Conservation (phyloP, 2,888 invertebrate species). For the Axea sp. region DNA sequence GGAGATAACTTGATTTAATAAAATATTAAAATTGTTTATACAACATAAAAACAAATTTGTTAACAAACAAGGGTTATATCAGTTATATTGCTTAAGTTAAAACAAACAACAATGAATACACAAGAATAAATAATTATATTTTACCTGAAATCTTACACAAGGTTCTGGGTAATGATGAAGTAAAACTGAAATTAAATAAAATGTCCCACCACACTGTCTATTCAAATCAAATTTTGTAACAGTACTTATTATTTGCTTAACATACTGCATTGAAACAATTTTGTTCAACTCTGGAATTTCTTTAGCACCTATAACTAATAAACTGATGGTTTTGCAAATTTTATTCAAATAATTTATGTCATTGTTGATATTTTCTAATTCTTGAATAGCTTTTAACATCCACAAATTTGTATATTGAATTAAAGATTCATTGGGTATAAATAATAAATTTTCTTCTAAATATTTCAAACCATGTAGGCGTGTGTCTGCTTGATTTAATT, state of each 20-base stretch:
- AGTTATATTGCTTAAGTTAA: too few species aligned
- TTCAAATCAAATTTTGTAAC: slow-evolving; percentile 62
- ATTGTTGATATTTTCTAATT: slow-evolving; percentile 68
- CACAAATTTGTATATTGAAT: slow-evolving; percentile 70
- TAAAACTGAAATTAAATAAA: slow-evolving; percentile 70
- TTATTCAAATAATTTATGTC: slow-evolving; percentile 62
- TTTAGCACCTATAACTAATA: slow-evolving; percentile 67
- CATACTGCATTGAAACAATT: slow-evolving; percentile 71
- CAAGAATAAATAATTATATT: too few species aligned
- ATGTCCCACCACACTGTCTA: slow-evolving; percentile 28
- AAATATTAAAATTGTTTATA: neutral
- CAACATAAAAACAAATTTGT: too few species aligned
- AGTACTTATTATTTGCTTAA: slow-evolving; percentile 71
- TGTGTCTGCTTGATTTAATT: slow-evolving; percentile 69
- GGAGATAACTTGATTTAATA: too few species aligned
- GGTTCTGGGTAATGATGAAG: slow-evolving; percentile 74
- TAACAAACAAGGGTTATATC: too few species aligned
- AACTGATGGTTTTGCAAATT: slow-evolving; percentile 68
- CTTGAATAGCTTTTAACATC: slow-evolving; percentile 70
- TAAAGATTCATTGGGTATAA: slow-evolving; percentile 65
- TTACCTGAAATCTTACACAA: slow-evolving; percentile 73
- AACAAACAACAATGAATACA: too few species aligned
- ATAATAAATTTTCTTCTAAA: slow-evolving; percentile 65
- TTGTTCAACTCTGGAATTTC: slow-evolving; percentile 73
- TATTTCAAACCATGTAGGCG: slow-evolving; percentile 67